phyloP scores from a whole-genome alignment of 2,113 vertebrate species.

The Hemichromis elongatus region DNA sequence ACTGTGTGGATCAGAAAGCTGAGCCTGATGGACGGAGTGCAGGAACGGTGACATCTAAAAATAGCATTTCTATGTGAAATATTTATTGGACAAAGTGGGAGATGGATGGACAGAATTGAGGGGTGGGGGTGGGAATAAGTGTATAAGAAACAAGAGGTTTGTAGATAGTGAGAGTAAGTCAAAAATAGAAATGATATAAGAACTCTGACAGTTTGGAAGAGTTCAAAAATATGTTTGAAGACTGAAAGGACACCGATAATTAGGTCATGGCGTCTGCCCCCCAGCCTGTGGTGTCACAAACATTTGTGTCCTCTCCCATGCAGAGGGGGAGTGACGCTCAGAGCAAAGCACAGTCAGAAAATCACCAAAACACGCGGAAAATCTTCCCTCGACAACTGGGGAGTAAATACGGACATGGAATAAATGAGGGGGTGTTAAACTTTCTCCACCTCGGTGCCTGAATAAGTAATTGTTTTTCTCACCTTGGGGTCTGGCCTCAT shows the following conservation, averaged over 20 bases:
- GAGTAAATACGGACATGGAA: neutral
- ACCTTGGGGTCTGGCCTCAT: slow-evolving; percentile 27
- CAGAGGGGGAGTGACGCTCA: neutral
- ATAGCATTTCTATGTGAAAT: slow-evolving; percentile 50
- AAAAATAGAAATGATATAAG: neutral
- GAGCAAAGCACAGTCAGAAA: neutral
- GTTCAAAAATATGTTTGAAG: neutral
- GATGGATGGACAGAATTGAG: neutral
- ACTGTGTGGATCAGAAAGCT: slow-evolving; percentile 4
- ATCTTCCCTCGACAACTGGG: neutral
- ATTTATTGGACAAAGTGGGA: slow-evolving; percentile 45
- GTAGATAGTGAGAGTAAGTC: neutral
- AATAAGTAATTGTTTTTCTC: slow-evolving; percentile 10
- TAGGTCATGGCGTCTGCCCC: neutral
- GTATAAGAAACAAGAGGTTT: neutral
- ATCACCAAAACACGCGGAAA: neutral
- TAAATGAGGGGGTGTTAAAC: neutral
- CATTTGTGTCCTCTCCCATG: slow-evolving; percentile 17
- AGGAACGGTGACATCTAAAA: slow-evolving; percentile 12
- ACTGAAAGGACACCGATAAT: neutral
- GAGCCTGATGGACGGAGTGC: slow-evolving; percentile 13
- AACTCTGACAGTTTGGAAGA: neutral
- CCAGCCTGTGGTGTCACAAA: slow-evolving; percentile 1
- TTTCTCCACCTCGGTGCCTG: neutral
- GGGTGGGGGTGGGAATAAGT: neutral